phyloP scores from a whole-genome alignment of 2,113 vertebrate genomes.

The Tauraco erythrolophus region DNA sequence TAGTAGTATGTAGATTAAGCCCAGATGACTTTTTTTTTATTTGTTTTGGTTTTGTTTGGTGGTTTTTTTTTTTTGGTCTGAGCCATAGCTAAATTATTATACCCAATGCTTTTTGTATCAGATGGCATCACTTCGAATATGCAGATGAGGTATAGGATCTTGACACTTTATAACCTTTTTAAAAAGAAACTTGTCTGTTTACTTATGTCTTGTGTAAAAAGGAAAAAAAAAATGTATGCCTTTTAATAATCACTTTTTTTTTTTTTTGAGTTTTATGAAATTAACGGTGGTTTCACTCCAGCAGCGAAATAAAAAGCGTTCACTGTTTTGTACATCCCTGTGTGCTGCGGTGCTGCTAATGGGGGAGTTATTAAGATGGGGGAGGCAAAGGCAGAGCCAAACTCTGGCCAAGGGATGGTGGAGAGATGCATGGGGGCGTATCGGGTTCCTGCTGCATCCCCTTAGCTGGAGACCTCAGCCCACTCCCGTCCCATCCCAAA shows the following conservation, averaged over 20 bases:
- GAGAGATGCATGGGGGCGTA: neutral
- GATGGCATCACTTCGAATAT: conserved; percentile 50
- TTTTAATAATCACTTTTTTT: conserved; percentile 54
- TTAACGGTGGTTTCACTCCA: conserved; percentile 59
- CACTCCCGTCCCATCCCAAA: neutral
- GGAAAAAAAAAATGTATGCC: conserved; percentile 46
- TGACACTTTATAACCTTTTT: conserved; percentile 73
- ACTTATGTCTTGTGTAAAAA: conserved; percentile 64
- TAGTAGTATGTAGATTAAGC: conserved; percentile 35
- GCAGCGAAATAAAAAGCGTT: conserved; percentile 57
- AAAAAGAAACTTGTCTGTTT: conserved; percentile 64
- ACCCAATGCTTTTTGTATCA: conserved; percentile 68
- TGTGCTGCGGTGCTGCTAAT: neutral
- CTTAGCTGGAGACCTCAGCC: neutral
- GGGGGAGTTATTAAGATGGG: neutral
- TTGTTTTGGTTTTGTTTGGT: neutral
- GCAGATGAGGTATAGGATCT: conserved; percentile 70
- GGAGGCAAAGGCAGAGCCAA: neutral
- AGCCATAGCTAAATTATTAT: conserved; percentile 70
- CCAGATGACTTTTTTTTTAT: conserved; percentile 13
- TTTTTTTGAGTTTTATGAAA: conserved; percentile 50
- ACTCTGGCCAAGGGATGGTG: neutral
- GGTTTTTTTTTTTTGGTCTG: neutral
- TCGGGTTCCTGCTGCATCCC: neutral
- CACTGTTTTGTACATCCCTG: conserved; percentile 67